Evolutionary conservation across 2,797 vertebrate species (phyloP).

Genomic region (Arrhamphus sclerolepis): DNA sequence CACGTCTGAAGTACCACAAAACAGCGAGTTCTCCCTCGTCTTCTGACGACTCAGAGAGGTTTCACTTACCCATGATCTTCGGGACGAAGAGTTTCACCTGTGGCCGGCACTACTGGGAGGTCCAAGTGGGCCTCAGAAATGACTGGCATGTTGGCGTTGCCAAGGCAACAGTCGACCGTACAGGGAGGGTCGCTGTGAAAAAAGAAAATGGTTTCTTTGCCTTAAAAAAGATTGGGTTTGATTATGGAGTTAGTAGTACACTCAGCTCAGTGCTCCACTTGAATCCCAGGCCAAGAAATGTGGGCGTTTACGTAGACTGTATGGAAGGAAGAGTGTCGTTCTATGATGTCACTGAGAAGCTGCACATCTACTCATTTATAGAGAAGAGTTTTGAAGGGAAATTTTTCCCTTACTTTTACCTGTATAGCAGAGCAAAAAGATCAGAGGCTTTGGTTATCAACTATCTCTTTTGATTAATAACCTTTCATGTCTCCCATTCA

Average conservation of each 20-base stretch:
- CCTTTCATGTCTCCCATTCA: rapidly evolving
- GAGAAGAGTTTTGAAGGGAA: constrained; percentile 44
- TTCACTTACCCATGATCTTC: constrained; percentile 23
- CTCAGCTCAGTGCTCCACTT: neutral
- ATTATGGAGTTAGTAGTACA: constrained; percentile 1
- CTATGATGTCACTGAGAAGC: constrained; percentile 40
- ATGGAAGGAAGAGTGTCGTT: constrained; percentile 63
- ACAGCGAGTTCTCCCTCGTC: rapidly evolving
- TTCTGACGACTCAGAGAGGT: neutral
- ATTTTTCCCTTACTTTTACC: constrained; percentile 62
- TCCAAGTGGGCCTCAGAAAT: constrained; percentile 41
- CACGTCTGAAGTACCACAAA: constrained; percentile 40
- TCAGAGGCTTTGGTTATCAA: constrained; percentile 35
- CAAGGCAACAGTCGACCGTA: constrained; percentile 22
- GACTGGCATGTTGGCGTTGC: constrained; percentile 64
- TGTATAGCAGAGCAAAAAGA: constrained; percentile 41
- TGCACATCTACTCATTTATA: constrained; percentile 59
- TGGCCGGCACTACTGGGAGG: constrained; percentile 68
- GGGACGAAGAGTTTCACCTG: constrained; percentile 52
- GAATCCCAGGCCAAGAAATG: constrained; percentile 26
- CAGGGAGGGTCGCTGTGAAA: rapidly evolving
- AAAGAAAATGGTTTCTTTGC: constrained; percentile 50
- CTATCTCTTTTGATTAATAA: rapidly evolving
- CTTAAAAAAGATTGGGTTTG: constrained; percentile 37
- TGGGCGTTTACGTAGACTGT: constrained; percentile 68